These are phyloP conservation scores for Myotis yumanensis DNA, from an alignment of 2,113 vertebrate genomes.

Conservation along the genomic window DNA sequence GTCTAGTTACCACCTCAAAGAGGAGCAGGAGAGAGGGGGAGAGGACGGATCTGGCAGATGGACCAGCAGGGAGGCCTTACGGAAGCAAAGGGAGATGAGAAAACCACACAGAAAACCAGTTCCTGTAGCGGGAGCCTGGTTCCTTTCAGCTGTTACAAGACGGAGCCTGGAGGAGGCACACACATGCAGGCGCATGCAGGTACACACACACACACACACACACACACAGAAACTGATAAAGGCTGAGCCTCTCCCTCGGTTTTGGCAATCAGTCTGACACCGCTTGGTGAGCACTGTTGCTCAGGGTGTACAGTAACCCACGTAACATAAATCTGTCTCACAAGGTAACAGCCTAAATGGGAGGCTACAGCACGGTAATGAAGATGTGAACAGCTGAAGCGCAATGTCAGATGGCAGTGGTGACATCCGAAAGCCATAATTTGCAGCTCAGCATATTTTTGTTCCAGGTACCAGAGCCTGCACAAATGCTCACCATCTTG, in stretches of 20 bases:
- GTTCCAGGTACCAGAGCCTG: slow-evolving; percentile 62
- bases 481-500: slow-evolving; percentile 46
- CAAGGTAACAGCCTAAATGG: neutral
- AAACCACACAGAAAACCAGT: slow-evolving; percentile 60
- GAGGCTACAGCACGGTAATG: slow-evolving; percentile 44
- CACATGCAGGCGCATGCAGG: neutral
- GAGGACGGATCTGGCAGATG: slow-evolving; percentile 58
- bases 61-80: slow-evolving; percentile 46
- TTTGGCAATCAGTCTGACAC: slow-evolving; percentile 65
- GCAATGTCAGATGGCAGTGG: slow-evolving; percentile 57
- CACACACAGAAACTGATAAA: neutral
- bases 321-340: slow-evolving; percentile 31
- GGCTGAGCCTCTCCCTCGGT: slow-evolving; percentile 50
- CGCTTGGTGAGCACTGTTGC: neutral
- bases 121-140: slow-evolving; percentile 59
- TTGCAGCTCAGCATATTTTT: slow-evolving; percentile 69
- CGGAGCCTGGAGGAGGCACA: slow-evolving; percentile 54
- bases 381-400: slow-evolving; percentile 39
- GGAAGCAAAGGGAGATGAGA: slow-evolving; percentile 64
- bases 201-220: neutral
- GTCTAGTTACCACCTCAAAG: slow-evolving; percentile 73
- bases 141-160: slow-evolving; percentile 79
- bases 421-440: slow-evolving; percentile 60
- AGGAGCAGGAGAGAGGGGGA: slow-evolving; percentile 58
- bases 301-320: slow-evolving; percentile 9